Base-by-base conservation (phyloP, 1,140 invertebrate species). In the Magallana gigas region DNA sequence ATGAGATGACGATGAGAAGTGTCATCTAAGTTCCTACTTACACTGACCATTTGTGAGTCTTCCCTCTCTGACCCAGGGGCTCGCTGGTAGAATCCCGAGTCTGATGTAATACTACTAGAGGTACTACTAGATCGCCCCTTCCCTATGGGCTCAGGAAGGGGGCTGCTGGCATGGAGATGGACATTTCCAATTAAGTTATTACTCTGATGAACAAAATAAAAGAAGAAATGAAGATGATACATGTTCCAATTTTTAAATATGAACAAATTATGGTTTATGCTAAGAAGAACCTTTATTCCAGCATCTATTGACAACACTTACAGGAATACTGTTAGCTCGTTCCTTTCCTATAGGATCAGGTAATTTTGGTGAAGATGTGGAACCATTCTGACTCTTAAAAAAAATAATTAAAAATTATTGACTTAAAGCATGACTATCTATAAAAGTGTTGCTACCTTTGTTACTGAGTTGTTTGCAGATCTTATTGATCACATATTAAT, bases 51-150 rank as follows among this genome's bases (percentile, higher is more conserved):
- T 90, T 96, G 95, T 93, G 95, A 95, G 88, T 96, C 95, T 90
- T 95, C 95, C 81, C 95, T 91, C 87, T 95, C 95, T 85, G 93
- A 95, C 8, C 95, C 95, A 18, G 95, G 95, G 11, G 95, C 94
- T 91, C 94, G 94, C 80, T 93, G 93, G 90, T 95, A 95, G 23
- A 92, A 91, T 80, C 91, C 88, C 86, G 88, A 86, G 86, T 92
- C 92, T 9, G 91, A 94, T 80, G 91, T 92, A 89, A 94, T 90
- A 90, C 93, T 93, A 89, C 93, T 94, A 23, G 94, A 94, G n/a
- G 92, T 93, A 86, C 94, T 95, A 90, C 92, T 94, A 29, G 95
- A 95, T 84, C 95, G 89, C 8, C 94, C 94, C 81, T 95, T 94
- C 56, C 93, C 94, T 85, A 95, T 95, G n/a, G 95, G 95, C 86